Conservation (phyloP, 37 sponge, comb jelly and placozoan genomes). For the Tethya wilhelma region DNA sequence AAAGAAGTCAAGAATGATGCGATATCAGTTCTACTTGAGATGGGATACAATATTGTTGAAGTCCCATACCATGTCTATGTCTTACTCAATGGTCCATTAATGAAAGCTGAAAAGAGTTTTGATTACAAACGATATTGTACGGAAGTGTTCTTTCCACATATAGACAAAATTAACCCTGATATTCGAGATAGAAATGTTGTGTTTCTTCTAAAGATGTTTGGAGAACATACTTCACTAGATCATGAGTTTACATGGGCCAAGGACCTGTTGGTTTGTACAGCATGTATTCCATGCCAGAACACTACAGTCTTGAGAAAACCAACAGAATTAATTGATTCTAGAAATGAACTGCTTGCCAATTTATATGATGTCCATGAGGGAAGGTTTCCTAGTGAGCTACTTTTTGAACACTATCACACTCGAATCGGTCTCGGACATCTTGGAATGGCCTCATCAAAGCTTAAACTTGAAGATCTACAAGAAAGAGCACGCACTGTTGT, state of each 20-base stretch:
- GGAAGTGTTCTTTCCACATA: constrained; percentile 36
- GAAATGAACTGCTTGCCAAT: background rate
- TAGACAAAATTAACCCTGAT: background rate
- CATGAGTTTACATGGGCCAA: constrained; percentile 33
- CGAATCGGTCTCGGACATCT: constrained; percentile 6
- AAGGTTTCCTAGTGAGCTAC: constrained; percentile 44
- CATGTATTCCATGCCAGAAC: constrained; percentile 33
- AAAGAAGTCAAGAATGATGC: constrained; percentile 21
- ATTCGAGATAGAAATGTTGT: constrained; percentile 29
- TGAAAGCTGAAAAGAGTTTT: background rate
- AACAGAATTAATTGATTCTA: constrained; percentile 34
- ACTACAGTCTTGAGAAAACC: constrained; percentile 1
- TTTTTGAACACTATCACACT: constrained; percentile 1
- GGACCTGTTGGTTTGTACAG: constrained; percentile 7
- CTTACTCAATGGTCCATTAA: background rate
- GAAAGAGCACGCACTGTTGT: constrained; percentile 50
- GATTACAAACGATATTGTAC: constrained; percentile 34
- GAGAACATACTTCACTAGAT: background rate
- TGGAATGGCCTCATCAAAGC: constrained; percentile 46
- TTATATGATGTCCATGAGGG: constrained; percentile 46
- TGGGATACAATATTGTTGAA: constrained; percentile 8
- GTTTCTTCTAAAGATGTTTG: constrained; percentile 21
- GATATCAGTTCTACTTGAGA: constrained; percentile 20
- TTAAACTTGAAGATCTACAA: constrained; percentile 17
- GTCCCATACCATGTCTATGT: background rate